Base-by-base conservation (phyloP, 2,888 invertebrate genomes). In the Cylindroiulus punctatus region DNA sequence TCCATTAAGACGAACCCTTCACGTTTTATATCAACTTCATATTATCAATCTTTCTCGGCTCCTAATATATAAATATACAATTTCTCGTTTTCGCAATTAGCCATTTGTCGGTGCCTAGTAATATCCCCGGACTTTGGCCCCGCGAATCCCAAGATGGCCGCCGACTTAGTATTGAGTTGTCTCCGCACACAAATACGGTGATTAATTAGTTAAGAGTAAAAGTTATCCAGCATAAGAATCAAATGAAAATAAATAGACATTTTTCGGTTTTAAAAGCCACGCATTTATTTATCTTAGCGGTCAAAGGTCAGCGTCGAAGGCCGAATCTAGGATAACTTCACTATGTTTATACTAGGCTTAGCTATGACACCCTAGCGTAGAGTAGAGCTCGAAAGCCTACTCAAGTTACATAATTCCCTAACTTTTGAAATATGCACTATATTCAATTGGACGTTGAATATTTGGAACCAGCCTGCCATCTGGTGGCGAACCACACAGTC, bases 61-160 rank as follows among this genome's bases (percentile, higher is more conserved):
- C 76, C 76, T 76, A n/a, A n/a, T 26, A 76, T 57, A 57, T 76
- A 76, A 76, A 76, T 76, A 76, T 76, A 76, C 76, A 76, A 76
- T 76, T 76, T 76, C 76, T 30, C 30, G 14, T 76, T n/a, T 76
- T 76, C 76, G 76, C 76, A 76, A 76, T 76, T 76, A 76, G 30
- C 30, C 14, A 76, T 76, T 76, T 76, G 76, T 76, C 76, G 76
- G 76, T 76, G 30, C 26, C 65, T 65, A 65, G 26, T 65, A 26
- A 65, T 26, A 26, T 10, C 26, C 5, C 8, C 47, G 26, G 65
- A 76, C 76, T 76, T 76, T 76, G 17, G 76, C 14, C 76, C 30
- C 8, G 10, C 14, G 2, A 17, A 30, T 14, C n/a, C 30, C 76
- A 76, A 76, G 76, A 76, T 76, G 76, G 76, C 76, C 30, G 76